Evolutionary conservation across 2,888 invertebrate species (phyloP), one percentile per base, ranked within the genome.

Genomic region (Willowsia nigromaculata): DNA sequence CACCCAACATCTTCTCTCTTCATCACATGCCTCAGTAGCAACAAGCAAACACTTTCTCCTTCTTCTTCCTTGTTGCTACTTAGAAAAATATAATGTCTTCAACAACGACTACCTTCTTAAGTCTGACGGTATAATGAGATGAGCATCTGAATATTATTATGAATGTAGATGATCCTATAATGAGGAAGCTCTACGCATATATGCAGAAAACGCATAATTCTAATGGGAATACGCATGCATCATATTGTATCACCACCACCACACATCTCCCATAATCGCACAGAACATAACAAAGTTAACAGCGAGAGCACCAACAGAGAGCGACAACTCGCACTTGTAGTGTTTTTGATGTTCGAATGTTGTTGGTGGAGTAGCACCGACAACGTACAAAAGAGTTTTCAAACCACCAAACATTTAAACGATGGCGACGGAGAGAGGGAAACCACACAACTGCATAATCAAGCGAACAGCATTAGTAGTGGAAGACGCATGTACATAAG

Each of bases 361-460:
- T 71, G 40, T 15, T 37, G 18, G 1, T 71, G 18, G 13, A 22
- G 9, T 40, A 40, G 9, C 22, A 40, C n/a, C 65, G 27, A 40
- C 30, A 27, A 59, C 37, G 37, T 27, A 68, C 22, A 68, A 50
- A 43, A 33, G 40, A 59, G 47, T 13, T 65, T 68, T 83, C 82
- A 76, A 74, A 50, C 47, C 81, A 82, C 43, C 62, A 62, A 62
- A 7, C 50, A 74, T 76, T 76, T 50, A 18, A 59, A 78, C 62
- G 33, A 62, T 27, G 56, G 13, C n/a, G 43, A 65, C 62, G 7
- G 56, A 37, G 37, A 74, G 47, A 78, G 87, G 82, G 82, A 88
- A 88, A 76, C 76, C 87, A 18, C 76, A 74, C 82, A 88, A 87
- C 87, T 87, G 82, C 87, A 88, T 82, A 74, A 82, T 82, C 47